Percentiles rank a stretch among this genome's conserved stretches.
Conservation (phyloP, 2,797 vertebrate species). For the Rhinella marina region DNA sequence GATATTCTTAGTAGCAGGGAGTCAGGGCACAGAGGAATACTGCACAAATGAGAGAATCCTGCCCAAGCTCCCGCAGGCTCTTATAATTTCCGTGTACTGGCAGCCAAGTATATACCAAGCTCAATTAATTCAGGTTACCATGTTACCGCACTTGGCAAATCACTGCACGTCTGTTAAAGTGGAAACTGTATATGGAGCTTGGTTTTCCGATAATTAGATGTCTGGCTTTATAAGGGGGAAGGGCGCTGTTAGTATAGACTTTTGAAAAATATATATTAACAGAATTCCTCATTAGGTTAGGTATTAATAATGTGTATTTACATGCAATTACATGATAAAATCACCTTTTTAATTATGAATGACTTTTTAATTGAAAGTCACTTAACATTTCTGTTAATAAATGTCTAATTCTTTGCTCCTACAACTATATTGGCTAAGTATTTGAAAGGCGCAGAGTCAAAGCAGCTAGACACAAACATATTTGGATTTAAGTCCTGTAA, state of each 20-base stretch:
- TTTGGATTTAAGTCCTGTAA: too few relatives aligned
- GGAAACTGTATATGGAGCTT: conserved; percentile 10
- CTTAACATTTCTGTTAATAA: background rate
- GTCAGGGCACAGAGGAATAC: conserved; percentile 51
- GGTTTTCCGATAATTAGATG: conserved; percentile 13
- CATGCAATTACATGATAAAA: background rate
- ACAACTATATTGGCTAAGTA: too few relatives aligned
- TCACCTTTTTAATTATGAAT: background rate
- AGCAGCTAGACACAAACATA: too few relatives aligned
- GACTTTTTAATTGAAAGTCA: background rate
- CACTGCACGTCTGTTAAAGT: conserved; percentile 15
- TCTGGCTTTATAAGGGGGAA: background rate
- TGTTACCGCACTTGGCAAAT: conserved; percentile 42
- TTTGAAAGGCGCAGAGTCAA: too few relatives aligned
- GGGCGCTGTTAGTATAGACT: background rate
- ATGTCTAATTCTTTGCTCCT: too few relatives aligned
- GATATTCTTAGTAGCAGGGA: conserved; percentile 51
- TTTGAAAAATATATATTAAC: background rate
- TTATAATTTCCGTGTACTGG: conserved; percentile 39
- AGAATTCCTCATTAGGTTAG: background rate
- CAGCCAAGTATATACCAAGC: conserved; percentile 51
- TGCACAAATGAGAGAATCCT: conserved; percentile 9
- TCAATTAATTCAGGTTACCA: conserved; percentile 47
- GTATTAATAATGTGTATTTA: background rate
- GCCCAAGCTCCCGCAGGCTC: conserved; percentile 33